phyloP scores from a whole-genome alignment of 2,888 invertebrate species.

The Xestobium rufovillosum region DNA sequence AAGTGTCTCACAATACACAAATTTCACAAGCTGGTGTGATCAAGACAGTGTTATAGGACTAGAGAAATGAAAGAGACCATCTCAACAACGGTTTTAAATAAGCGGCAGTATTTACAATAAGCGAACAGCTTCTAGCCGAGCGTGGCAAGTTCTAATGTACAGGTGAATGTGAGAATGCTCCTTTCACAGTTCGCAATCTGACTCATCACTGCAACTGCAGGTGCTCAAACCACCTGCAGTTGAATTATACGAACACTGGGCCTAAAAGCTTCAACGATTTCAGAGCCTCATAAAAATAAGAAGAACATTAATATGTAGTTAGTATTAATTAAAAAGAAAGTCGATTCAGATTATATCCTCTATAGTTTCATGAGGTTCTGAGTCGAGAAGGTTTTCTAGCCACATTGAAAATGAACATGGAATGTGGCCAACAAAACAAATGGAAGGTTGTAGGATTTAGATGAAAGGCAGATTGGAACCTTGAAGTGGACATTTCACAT shows the following conservation, averaged over 20 bases:
- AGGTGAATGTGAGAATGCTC: constrained; percentile 62
- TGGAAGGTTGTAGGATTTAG: constrained; percentile 19
- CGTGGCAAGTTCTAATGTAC: constrained; percentile 35
- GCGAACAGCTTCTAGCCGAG: constrained; percentile 42
- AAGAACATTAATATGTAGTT: too few relatives aligned
- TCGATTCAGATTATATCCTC: too few relatives aligned
- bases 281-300: too few relatives aligned
- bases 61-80: constrained; percentile 45
- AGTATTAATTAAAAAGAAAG: too few relatives aligned
- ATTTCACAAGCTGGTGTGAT: constrained; percentile 54
- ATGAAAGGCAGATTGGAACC: constrained; percentile 55
- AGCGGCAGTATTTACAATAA: constrained; percentile 55
- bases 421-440: constrained; percentile 3
- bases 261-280: too few relatives aligned
- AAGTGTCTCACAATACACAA: constrained; percentile 46
- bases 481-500: constrained; percentile 58
- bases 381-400: too few relatives aligned
- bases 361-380: too few relatives aligned
- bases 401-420: too few relatives aligned
- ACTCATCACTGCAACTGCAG: constrained; percentile 42
- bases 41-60: constrained; percentile 42
- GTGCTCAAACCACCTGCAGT: not conserved
- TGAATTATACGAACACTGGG: too few relatives aligned
- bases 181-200: constrained; percentile 74
- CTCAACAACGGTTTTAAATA: constrained; percentile 41